phyloP scores from a whole-genome alignment of 2,113 vertebrate genomes.

The Hemichromis elongatus region DNA sequence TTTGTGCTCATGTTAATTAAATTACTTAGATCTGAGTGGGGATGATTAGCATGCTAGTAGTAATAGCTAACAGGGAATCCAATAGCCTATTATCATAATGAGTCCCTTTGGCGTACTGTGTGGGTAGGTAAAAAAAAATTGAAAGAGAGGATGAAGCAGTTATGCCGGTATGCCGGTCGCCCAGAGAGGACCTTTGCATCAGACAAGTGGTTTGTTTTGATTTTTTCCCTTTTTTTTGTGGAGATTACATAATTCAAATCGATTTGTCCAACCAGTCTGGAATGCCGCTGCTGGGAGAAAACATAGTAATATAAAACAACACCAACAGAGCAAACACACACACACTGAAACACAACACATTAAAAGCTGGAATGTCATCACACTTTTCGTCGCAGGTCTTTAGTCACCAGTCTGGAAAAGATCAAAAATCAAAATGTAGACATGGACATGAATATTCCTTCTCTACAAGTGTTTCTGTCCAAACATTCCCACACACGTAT shows the following conservation, averaged over 20 bases:
- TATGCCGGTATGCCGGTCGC: background rate
- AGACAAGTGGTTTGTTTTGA: constrained; percentile 4
- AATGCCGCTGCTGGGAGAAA: constrained; percentile 10
- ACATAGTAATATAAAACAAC: background rate
- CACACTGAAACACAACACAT: background rate
- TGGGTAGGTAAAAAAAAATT: constrained; percentile 3
- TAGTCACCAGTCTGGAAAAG: background rate
- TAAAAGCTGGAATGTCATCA: background rate
- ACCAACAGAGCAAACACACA: background rate
- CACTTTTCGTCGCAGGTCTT: background rate
- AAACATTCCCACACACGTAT: background rate
- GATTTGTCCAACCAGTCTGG: constrained; percentile 15
- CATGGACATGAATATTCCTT: background rate
- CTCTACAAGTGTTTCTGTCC: background rate
- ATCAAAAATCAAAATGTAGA: background rate
- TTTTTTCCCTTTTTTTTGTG: background rate
- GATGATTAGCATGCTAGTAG: constrained; percentile 61
- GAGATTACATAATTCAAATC: constrained; percentile 22
- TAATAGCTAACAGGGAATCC: constrained; percentile 59
- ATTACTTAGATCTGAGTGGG: constrained; percentile 50
- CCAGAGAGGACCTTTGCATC: constrained; percentile 3
- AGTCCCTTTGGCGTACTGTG: constrained; percentile 35
- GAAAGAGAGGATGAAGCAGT: background rate
- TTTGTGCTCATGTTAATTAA: constrained; percentile 57
- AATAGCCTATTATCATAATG: constrained; percentile 64